Evolutionary conservation across 2,113 vertebrate genomes (phyloP).

Genomic region (Petroica traversi): DNA sequence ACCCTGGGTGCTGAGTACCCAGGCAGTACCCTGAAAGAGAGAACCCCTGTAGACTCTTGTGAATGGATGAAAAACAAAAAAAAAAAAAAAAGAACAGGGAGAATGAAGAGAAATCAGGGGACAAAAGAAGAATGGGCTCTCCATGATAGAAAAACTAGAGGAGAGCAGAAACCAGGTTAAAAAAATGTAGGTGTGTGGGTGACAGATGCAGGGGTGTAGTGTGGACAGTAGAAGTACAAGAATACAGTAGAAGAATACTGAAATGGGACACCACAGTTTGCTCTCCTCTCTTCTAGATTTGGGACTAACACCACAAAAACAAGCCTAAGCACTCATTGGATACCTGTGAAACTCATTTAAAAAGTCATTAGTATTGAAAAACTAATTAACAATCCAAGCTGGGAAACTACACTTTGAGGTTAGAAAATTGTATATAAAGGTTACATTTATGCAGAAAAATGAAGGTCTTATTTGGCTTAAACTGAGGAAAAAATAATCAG

Average conservation of each 20-base stretch:
- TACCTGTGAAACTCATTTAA: neutral
- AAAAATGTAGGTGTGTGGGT: neutral
- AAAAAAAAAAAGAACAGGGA: neutral
- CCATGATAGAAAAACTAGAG: neutral
- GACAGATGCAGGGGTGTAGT: accelerated
- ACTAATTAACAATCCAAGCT: neutral
- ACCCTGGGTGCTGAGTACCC: neutral
- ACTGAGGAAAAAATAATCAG: neutral
- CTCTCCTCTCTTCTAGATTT: neutral
- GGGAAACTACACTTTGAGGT: neutral
- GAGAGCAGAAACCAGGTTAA: neutral
- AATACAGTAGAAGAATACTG: neutral
- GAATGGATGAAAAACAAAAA: neutral
- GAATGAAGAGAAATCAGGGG: neutral
- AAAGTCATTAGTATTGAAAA: neutral
- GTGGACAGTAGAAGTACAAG: neutral
- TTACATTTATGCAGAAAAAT: neutral
- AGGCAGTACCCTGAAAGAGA: neutral
- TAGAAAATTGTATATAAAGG: neutral
- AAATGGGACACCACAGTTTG: neutral
- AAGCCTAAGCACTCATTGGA: neutral
- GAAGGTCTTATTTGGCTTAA: neutral
- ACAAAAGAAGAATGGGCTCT: neutral
- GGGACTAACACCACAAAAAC: neutral
- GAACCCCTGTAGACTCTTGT: neutral